Evolutionary conservation across 2,113 vertebrate species (phyloP).

Genomic region (Madoqua kirkii): DNA sequence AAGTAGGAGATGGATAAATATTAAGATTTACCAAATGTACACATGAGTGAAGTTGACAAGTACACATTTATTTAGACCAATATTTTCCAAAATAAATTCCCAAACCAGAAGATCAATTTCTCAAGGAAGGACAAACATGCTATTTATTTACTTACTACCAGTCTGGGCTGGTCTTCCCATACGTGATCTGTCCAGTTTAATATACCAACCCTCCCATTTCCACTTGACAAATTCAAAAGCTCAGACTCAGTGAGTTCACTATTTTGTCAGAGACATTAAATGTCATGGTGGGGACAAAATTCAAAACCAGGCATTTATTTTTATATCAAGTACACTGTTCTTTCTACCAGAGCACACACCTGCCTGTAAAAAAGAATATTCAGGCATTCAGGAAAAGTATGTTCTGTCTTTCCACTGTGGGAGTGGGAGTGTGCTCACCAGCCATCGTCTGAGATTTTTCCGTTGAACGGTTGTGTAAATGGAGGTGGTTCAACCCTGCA

Average conservation of each 20-base stretch:
- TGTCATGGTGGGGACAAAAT: neutral
- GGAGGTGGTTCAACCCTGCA: neutral
- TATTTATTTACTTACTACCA: neutral
- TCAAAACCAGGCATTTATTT: neutral
- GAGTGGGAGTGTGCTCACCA: neutral
- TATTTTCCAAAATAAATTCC: neutral
- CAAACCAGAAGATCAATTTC: neutral
- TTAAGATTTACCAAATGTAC: neutral
- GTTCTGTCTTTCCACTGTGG: neutral
- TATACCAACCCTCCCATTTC: no score
- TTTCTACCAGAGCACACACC: neutral
- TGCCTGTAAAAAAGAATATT: neutral
- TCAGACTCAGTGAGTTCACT: neutral
- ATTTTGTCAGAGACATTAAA: neutral
- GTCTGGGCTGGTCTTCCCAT: neutral
- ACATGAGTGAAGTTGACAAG: no score
- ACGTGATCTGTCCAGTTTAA: neutral
- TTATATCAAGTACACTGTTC: neutral
- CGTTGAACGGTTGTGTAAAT: fast-evolving
- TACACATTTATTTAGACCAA: neutral
- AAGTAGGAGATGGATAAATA: neutral
- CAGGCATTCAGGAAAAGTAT: neutral
- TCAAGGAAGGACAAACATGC: neutral
- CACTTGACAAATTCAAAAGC: neutral
- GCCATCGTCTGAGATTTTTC: neutral